Percentiles rank a stretch among this genome's conserved stretches.
These are phyloP conservation scores for Hartigia nigra DNA, from an alignment of 2,888 invertebrate species.

Conservation along the genomic window DNA sequence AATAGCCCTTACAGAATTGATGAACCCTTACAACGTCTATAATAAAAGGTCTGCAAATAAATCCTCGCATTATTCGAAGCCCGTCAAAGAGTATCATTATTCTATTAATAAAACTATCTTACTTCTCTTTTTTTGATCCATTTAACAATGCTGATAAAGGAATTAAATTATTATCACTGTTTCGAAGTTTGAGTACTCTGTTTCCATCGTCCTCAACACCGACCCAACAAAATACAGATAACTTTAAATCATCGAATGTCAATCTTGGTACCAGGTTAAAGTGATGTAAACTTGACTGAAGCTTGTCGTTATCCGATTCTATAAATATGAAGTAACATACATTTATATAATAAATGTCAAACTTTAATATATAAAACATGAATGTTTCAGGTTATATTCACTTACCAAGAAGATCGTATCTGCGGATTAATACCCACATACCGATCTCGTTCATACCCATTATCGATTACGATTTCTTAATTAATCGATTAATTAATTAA, in stretches of 20 bases:
- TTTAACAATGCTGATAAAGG: slow-evolving; percentile 65
- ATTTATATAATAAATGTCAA: neutral
- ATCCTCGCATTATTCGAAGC: neutral
- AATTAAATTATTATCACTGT: slow-evolving; percentile 63
- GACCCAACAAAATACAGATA: slow-evolving; percentile 41
- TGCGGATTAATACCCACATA: slow-evolving; percentile 49
- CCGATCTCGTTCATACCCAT: slow-evolving; percentile 52
- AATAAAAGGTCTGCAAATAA: slow-evolving; percentile 62
- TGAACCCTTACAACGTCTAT: slow-evolving; percentile 66
- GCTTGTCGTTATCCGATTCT: slow-evolving; percentile 42
- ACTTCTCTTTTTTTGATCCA: slow-evolving; percentile 56
- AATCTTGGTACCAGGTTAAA: slow-evolving; percentile 43
- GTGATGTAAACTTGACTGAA: slow-evolving; percentile 40
- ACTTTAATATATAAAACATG: neutral
- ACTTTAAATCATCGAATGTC: slow-evolving; percentile 47
- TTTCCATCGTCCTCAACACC: slow-evolving; percentile 55
- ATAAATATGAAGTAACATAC: neutral
- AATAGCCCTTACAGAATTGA: slow-evolving; percentile 62
- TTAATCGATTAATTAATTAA: neutral
- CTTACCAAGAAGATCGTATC: slow-evolving; percentile 53
- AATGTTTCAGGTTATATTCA: slow-evolving; percentile 7
- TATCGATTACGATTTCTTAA: slow-evolving; percentile 13
- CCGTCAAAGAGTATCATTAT: slow-evolving; percentile 2
- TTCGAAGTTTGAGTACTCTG: slow-evolving; percentile 67
- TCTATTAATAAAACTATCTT: slow-evolving; percentile 24